Percentiles rank a stretch among this genome's conserved stretches.
These are phyloP conservation scores for Gymnogyps californianus DNA, from an alignment of 2,113 vertebrate genomes.

Conservation along the genomic window DNA sequence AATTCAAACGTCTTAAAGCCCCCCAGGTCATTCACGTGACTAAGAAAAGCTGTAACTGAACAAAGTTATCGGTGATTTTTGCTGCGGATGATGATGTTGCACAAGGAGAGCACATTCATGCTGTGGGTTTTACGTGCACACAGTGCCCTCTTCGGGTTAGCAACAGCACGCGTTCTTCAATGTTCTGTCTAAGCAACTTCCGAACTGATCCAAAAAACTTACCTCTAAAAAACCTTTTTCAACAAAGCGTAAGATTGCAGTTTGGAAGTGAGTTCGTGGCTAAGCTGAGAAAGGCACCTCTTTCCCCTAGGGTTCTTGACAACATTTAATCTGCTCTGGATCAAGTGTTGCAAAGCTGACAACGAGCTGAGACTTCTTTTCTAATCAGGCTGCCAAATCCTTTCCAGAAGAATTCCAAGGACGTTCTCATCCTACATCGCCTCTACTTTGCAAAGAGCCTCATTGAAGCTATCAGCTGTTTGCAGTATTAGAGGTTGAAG, in stretches of 20 bases:
- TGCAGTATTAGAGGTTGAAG: neutral
- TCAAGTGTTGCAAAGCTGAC: neutral
- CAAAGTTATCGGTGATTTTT: neutral
- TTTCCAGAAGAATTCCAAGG: neutral
- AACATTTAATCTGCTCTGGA: neutral
- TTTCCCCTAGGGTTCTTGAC: neutral
- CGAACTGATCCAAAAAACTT: fast-evolving
- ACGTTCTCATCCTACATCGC: neutral
- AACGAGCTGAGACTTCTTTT: neutral
- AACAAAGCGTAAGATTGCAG: neutral
- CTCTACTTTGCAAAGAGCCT: neutral
- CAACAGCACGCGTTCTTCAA: neutral
- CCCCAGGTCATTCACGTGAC: neutral
- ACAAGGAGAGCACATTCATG: fast-evolving
- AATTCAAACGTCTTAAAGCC: neutral
- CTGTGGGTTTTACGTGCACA: neutral
- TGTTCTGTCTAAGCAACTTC: neutral
- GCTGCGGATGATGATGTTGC: neutral
- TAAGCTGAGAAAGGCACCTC: neutral
- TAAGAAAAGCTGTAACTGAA: neutral
- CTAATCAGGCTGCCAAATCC: neutral
- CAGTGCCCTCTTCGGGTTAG: conserved; percentile 49
- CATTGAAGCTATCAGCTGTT: neutral
- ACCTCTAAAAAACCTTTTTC: neutral
- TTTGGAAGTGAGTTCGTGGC: neutral